phyloP scores from a whole-genome alignment of 2,113 vertebrate species.

The Camarhynchus parvulus region DNA sequence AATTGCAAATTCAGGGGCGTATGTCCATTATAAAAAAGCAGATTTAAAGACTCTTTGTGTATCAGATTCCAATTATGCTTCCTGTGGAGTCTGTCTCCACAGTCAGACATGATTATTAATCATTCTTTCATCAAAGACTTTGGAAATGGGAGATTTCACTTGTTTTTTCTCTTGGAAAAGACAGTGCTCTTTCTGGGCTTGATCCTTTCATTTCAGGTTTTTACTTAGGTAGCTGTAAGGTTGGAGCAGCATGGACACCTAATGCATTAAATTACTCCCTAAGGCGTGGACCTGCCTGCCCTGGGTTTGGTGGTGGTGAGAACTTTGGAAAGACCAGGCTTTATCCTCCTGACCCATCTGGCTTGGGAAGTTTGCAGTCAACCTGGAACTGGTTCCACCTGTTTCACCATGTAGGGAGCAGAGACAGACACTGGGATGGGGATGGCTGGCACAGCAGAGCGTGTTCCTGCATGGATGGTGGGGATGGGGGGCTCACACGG shows the following conservation, averaged over 20 bases:
- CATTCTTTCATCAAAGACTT: background rate
- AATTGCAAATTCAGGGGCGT: background rate
- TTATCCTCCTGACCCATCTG: background rate
- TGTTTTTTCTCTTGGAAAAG: background rate
- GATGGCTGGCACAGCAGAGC: background rate
- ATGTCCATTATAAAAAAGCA: background rate
- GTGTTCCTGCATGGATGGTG: background rate
- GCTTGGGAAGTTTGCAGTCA: background rate
- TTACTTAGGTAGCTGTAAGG: background rate
- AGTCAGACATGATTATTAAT: background rate
- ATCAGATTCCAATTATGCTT: background rate
- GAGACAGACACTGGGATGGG: background rate
- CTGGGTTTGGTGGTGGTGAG: background rate
- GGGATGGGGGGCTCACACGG: background rate
- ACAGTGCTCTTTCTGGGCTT: background rate
- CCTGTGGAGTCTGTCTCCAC: background rate
- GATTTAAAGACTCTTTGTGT: background rate
- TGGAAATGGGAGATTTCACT: background rate
- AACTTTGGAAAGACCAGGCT: background rate
- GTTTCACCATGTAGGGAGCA: conserved; percentile 13
- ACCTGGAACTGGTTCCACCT: background rate
- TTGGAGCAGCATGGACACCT: background rate
- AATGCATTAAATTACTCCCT: background rate
- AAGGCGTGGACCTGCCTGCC: rapidly evolving
- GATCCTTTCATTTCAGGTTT: background rate